Conservation (phyloP, 1,140 invertebrate genomes). For the Calephelis virginiensis region DNA sequence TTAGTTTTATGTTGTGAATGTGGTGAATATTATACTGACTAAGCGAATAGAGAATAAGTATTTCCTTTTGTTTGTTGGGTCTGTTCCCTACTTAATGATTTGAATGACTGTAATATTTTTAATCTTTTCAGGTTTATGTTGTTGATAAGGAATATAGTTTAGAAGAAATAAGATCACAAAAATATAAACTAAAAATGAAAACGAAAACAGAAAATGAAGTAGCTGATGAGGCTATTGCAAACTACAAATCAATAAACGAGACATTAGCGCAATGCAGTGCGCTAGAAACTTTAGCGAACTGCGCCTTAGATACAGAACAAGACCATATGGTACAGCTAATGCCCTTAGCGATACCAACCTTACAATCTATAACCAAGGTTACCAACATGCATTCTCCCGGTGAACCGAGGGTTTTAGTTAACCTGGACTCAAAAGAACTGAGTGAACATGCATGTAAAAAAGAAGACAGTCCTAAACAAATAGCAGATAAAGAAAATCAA, state of each 20-base stretch:
- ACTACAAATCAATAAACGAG: constrained; percentile 59
- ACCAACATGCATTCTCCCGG: constrained; percentile 69
- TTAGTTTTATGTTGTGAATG: too few relatives aligned
- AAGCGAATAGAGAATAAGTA: too few relatives aligned
- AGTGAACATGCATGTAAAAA: constrained; percentile 60
- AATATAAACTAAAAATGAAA: constrained; percentile 59
- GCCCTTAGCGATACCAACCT: constrained; percentile 60
- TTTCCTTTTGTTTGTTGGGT: too few relatives aligned
- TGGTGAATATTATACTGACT: too few relatives aligned
- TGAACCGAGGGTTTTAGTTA: constrained; percentile 69
- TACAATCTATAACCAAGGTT: constrained; percentile 71
- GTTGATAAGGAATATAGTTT: constrained; percentile 82
- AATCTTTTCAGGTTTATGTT: constrained; percentile 77
- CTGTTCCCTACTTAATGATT: too few relatives aligned
- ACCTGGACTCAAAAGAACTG: constrained; percentile 69
- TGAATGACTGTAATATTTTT: too few relatives aligned
- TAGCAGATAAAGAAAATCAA: constrained; percentile 58
- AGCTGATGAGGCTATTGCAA: constrained; percentile 38
- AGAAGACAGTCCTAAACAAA: constrained; percentile 50
- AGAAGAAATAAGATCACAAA: constrained; percentile 82
- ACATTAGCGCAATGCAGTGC: constrained; percentile 67
- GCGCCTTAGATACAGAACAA: constrained; percentile 67
- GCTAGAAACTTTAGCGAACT: constrained; percentile 71
- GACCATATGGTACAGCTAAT: constrained; percentile 68
- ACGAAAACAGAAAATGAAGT: constrained; percentile 46